A percentile compares a stretch with the other conserved stretches of the same genome.
These are phyloP conservation scores for Platichthys stellatus DNA, from an alignment of 2,113 vertebrate genomes.

Conservation along the genomic window DNA sequence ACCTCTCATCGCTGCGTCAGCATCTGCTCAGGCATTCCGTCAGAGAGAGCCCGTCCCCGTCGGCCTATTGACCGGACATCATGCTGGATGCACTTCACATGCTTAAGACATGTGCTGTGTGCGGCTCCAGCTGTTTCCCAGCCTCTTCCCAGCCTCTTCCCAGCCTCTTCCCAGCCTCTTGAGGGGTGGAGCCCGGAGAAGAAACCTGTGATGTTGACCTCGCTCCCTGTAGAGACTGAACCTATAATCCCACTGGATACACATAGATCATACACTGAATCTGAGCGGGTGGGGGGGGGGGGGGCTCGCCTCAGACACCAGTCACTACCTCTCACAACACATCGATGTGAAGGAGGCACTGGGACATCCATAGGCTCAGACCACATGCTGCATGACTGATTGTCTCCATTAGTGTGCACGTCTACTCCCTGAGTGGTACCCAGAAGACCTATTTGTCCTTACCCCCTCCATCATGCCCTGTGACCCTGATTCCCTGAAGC, in stretches of 20 bases:
- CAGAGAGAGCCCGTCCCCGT: slow-evolving; percentile 2
- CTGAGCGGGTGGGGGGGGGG: slow-evolving; percentile 5
- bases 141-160: background rate
- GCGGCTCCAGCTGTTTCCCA: slow-evolving; percentile 37
- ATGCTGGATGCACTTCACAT: slow-evolving; percentile 20
- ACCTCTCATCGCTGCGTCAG: slow-evolving; percentile 68
- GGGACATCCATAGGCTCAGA: slow-evolving; percentile 2
- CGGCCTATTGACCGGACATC: slow-evolving; percentile 28
- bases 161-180: too few relatives aligned
- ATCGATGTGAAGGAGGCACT: background rate
- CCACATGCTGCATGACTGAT: background rate
- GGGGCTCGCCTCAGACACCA: background rate
- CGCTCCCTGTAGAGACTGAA: slow-evolving; percentile 20
- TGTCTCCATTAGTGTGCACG: slow-evolving; percentile 6
- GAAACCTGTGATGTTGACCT: slow-evolving; percentile 40
- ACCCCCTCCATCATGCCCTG: slow-evolving; percentile 36
- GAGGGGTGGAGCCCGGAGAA: slow-evolving; percentile 11
- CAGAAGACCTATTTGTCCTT: slow-evolving; percentile 46
- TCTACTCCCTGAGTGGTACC: background rate
- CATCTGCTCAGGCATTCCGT: slow-evolving; percentile 46
- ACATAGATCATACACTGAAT: slow-evolving; percentile 36
- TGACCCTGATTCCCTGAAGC: slow-evolving; percentile 57
- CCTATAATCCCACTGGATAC: slow-evolving; percentile 49
- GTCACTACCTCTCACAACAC: slow-evolving; percentile 7
- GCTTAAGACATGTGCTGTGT: slow-evolving; percentile 33